Evolutionary conservation across 92 coral and sea anemone species (phyloP).

Genomic region (Phenganax stokvisi): DNA sequence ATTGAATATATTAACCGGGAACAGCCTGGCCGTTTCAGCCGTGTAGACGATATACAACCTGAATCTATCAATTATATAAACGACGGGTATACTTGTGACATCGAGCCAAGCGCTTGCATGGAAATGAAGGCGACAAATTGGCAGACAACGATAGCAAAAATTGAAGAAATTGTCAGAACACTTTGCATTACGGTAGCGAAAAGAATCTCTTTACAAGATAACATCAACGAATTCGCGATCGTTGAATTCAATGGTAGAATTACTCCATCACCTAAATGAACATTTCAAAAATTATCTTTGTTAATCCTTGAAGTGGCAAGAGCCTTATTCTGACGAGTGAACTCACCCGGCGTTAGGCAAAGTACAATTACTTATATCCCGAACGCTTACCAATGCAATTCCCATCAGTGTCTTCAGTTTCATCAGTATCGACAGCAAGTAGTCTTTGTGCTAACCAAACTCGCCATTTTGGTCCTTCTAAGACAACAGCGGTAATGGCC

Average conservation of each 20-base stretch:
- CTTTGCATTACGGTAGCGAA: constrained; percentile 33
- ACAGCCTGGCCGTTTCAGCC: not conserved
- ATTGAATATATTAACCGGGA: too few species aligned
- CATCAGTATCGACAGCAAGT: not conserved
- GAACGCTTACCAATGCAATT: not conserved
- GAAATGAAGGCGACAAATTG: constrained; percentile 30
- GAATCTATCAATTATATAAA: not conserved
- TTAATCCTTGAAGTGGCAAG: not conserved
- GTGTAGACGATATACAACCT: not conserved
- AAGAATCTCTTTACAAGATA: constrained; percentile 14
- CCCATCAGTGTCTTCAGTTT: not conserved
- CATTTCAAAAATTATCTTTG: not conserved
- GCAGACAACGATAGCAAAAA: constrained; percentile 15
- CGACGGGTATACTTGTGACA: not conserved
- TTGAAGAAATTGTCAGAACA: constrained; percentile 17
- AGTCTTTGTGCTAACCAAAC: not conserved
- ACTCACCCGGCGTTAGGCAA: too few species aligned
- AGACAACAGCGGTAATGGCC: constrained; percentile 25
- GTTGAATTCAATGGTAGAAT: too few species aligned
- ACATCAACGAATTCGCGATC: too few species aligned
- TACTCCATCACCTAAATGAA: not conserved
- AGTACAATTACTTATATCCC: not conserved
- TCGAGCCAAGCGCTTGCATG: constrained; percentile 14
- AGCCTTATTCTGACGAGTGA: too few species aligned
- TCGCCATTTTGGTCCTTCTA: constrained; percentile 40